A percentile compares a stretch with the other conserved stretches of the same genome.
phyloP scores from a whole-genome alignment of 1,140 invertebrate genomes.

The Drosophila parabipectinata region DNA sequence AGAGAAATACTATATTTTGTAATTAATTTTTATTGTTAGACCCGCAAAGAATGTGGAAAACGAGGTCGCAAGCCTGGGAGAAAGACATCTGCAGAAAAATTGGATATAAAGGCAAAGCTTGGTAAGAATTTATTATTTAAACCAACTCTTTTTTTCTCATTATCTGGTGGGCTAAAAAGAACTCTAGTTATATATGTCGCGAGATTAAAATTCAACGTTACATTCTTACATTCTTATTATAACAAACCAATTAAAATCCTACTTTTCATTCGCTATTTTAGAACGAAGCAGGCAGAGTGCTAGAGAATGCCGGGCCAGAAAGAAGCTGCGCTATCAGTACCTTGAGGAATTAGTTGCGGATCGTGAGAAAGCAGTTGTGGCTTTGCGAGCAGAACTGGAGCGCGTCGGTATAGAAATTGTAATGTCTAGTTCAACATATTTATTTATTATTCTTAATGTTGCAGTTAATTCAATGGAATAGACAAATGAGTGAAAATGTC shows the following conservation, averaged over 20 bases:
- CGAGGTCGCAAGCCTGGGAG: conserved; percentile 94
- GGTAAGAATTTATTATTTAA: conserved; percentile 85
- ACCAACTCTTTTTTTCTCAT: background rate
- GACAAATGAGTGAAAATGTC: conserved; percentile 91
- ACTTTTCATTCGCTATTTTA: conserved; percentile 74
- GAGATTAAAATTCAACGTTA: background rate
- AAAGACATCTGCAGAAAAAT: conserved; percentile 92
- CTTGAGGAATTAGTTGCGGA: conserved; percentile 97
- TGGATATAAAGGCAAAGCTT: conserved; percentile 97
- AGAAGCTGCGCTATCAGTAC: conserved; percentile 98
- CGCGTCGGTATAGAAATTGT: conserved; percentile 87
- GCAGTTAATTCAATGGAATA: conserved; percentile 92
- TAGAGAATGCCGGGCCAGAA: conserved; percentile 97
- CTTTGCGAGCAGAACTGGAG: conserved; percentile 95
- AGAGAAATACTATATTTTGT: background rate
- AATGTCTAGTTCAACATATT: conserved; percentile 12
- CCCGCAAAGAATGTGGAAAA: conserved; percentile 91
- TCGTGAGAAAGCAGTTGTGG: conserved; percentile 96
- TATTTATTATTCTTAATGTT: conserved; percentile 76
- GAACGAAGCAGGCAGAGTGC: conserved; percentile 98
- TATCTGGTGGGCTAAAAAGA: no score
- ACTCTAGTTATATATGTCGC: no score
- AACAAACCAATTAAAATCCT: no score
- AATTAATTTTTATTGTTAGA: conserved; percentile 33
- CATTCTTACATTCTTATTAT: background rate